phyloP scores from a whole-genome alignment of 64 coral and sea anemone species.

The Acropora yongei region DNA sequence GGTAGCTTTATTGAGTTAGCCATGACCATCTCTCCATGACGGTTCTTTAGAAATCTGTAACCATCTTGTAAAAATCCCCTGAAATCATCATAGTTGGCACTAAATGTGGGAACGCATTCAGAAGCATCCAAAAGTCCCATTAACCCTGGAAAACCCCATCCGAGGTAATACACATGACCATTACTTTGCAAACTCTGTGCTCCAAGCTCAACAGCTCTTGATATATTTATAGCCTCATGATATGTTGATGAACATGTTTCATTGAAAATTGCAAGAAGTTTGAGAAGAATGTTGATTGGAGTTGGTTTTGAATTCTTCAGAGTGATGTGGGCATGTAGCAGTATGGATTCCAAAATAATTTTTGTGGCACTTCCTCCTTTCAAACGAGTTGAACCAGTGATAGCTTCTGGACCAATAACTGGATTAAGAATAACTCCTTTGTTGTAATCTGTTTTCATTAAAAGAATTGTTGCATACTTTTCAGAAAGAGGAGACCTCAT shows the following conservation, averaged over 20 bases:
- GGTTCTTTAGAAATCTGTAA: slow-evolving; percentile 55
- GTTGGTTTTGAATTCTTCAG: slow-evolving; percentile 22
- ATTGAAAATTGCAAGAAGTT: slow-evolving; percentile 52
- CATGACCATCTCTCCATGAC: slow-evolving; percentile 9
- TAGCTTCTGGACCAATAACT: slow-evolving; percentile 88
- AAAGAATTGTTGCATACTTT: neutral
- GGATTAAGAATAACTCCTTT: slow-evolving; percentile 90
- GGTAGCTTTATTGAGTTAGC: neutral
- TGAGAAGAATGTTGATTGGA: neutral
- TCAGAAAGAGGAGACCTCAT: neutral
- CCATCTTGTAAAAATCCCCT: slow-evolving; percentile 84
- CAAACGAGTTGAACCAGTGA: slow-evolving; percentile 94
- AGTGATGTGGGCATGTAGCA: slow-evolving; percentile 70
- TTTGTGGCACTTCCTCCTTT: slow-evolving; percentile 93
- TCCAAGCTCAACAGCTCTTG: slow-evolving; percentile 61
- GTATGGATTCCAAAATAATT: slow-evolving; percentile 79
- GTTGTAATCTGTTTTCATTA: slow-evolving; percentile 15
- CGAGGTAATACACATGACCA: slow-evolving; percentile 81
- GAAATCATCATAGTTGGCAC: slow-evolving; percentile 74
- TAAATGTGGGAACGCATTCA: slow-evolving; percentile 96
- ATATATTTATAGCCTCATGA: slow-evolving; percentile 32
- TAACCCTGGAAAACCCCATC: slow-evolving; percentile 63
- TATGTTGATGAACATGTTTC: slow-evolving; percentile 51
- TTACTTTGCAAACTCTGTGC: slow-evolving; percentile 51
- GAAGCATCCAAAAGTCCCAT: slow-evolving; percentile 89